phyloP scores from a whole-genome alignment of 2,113 vertebrate genomes.

The Pontoporia blainvillei region DNA sequence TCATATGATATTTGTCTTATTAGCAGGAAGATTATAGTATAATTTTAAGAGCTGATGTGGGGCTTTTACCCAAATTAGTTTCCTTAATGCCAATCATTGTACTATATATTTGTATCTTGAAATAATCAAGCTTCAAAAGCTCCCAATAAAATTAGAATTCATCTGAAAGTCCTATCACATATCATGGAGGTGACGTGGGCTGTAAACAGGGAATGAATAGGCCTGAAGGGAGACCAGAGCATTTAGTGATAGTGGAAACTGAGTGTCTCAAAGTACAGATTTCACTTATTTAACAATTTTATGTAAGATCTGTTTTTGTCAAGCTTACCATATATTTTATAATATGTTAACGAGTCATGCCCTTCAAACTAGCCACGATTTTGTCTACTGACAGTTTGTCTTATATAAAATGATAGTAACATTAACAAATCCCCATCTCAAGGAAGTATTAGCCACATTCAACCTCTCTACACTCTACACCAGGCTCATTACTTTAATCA shows the following conservation, averaged over 20 bases:
- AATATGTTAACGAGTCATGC: background rate
- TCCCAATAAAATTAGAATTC: background rate
- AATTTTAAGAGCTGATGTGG: background rate
- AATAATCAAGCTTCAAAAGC: background rate
- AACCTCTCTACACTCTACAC: background rate
- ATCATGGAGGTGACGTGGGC: background rate
- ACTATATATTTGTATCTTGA: background rate
- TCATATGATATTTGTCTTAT: background rate
- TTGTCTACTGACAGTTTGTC: background rate
- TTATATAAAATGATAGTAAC: background rate
- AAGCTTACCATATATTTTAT: background rate
- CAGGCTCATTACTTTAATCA: conserved; percentile 41
- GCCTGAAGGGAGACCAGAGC: background rate
- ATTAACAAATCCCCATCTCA: background rate
- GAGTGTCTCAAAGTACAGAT: background rate
- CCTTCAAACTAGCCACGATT: background rate
- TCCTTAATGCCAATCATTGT: background rate
- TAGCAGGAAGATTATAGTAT: background rate
- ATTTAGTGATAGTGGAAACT: background rate
- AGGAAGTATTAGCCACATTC: background rate
- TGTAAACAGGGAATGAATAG: background rate
- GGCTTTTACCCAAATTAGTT: background rate
- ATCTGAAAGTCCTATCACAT: background rate
- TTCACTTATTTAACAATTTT: background rate
- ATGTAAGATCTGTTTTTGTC: background rate